Conservation (phyloP, 2,888 invertebrate species). For the Schizaphis graminum region DNA sequence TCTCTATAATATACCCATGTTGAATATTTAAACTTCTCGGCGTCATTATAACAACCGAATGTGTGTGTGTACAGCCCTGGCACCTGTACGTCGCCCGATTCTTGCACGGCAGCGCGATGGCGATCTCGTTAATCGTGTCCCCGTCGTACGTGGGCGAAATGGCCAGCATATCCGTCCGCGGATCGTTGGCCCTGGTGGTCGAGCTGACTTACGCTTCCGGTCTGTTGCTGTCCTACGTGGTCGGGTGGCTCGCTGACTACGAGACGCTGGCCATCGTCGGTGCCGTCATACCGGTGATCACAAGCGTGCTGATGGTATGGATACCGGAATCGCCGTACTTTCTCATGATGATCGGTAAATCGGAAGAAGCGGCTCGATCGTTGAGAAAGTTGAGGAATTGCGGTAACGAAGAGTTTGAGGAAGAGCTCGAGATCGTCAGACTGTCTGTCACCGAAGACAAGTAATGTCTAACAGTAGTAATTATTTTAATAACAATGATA, state of each 20-base stretch:
- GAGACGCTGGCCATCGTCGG: conserved; percentile 69
- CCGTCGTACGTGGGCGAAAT: conserved; percentile 68
- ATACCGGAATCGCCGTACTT: conserved; percentile 78
- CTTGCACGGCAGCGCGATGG: conserved; percentile 68
- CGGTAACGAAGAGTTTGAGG: conserved; percentile 33
- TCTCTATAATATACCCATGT: no score
- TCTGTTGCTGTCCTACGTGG: conserved; percentile 67
- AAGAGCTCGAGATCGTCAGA: conserved; percentile 55
- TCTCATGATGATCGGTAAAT: conserved; percentile 73
- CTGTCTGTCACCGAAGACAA: conserved; percentile 66
- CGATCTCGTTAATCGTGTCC: conserved; percentile 67
- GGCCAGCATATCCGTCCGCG: conserved; percentile 53
- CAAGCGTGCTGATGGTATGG: conserved; percentile 73
- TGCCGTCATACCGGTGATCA: conserved; percentile 73
- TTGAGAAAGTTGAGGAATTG: conserved; percentile 65
- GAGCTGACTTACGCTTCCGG: conserved; percentile 66
- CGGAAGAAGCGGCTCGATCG: conserved; percentile 70
- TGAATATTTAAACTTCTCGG: neutral
- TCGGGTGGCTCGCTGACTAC: conserved; percentile 67
- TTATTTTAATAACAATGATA: neutral
- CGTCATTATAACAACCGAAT: neutral
- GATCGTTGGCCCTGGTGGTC: conserved; percentile 40
- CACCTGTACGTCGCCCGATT: conserved; percentile 55
- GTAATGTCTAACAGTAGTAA: neutral
- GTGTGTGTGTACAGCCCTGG: conserved; percentile 27